Conservation (phyloP, 1,140 invertebrate genomes). For the Tetragnatha versicolor region DNA sequence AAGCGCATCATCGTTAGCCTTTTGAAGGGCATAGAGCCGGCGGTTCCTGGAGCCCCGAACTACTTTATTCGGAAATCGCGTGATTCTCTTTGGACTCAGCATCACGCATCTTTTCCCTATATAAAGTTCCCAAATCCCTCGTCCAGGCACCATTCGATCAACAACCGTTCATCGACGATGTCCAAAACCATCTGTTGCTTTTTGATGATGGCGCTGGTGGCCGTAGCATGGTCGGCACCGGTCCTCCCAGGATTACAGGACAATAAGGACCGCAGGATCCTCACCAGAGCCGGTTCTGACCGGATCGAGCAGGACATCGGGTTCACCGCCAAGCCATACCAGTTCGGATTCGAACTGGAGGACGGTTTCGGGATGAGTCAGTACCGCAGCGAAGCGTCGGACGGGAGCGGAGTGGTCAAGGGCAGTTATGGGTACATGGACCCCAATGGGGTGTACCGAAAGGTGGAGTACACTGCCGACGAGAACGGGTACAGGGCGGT, state of each 20-base stretch:
- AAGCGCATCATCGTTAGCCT: too few species aligned
- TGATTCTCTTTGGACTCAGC: background rate
- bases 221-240: background rate
- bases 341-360: slow-evolving; percentile 55
- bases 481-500: slow-evolving; percentile 59
- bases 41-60: background rate
- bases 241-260: background rate
- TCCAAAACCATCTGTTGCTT: background rate
- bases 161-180: background rate
- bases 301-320: background rate
- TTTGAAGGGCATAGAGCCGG: too few species aligned
- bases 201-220: background rate
- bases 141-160: background rate
- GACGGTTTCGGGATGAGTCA: slow-evolving; percentile 56
- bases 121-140: background rate
- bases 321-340: slow-evolving; percentile 49
- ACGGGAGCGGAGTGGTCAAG: slow-evolving; percentile 53
- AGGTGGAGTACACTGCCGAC: slow-evolving; percentile 61
- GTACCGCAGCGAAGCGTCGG: slow-evolving; percentile 48
- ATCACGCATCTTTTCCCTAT: background rate
- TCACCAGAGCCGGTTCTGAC: background rate
- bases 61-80: background rate
- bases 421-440: slow-evolving; percentile 59
- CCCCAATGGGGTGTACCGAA: slow-evolving; percentile 58
- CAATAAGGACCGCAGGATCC: background rate